Evolutionary conservation across 30 jellyfish, hydroid and myxozoan genomes (phyloP), one percentile per base, ranked within the genome.

Genomic region (Morbakka virulenta): DNA sequence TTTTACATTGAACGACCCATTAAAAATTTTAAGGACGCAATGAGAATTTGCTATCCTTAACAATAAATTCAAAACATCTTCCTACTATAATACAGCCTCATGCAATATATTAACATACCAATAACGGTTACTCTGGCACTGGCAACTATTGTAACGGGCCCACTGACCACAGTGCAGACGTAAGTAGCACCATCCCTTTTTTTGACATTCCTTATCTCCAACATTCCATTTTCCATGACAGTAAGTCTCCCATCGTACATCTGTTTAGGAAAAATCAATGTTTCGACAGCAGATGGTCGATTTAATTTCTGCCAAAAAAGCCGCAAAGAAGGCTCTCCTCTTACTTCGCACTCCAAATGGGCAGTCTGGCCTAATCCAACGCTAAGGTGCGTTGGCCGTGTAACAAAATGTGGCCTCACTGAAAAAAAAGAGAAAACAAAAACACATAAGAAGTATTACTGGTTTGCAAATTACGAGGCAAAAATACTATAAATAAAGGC

Each of bases 351-450:
- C 30, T 79, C 89, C 41, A 92, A 80, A 22, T 52, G 79, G 1
- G 96, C 95, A 6, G 73, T 71, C 35, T 80, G 87, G 1, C 98
- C 98, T 47, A 85, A 62, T 9, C 98, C 98, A 4, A 85, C 85
- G 32, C 76, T 79, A 64, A 80, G 22, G 47, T 79, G 79, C 34
- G 89, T 84, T 6, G 98, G 98, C 50, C 89, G 70, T 21, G 79
- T 75, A 13, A 86, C 25, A 68, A 86, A 86, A 79, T 61, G 57
- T 29, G 96, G 96, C n/a, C 62, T 34, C 91, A 68, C 96, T 86
- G 32, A 4, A 67, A 69, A 57, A 29, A 2, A 53, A 24, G 21
- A 79, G 50, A 26, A 17, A 12, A 65, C 22, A 2, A 21, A 6
- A 31, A 2, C 2, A 32, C 51, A 21, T 13, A 13, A 31, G 31